Base-by-base conservation (phyloP, 2,113 vertebrate species). In the Toxotes chatareus region DNA sequence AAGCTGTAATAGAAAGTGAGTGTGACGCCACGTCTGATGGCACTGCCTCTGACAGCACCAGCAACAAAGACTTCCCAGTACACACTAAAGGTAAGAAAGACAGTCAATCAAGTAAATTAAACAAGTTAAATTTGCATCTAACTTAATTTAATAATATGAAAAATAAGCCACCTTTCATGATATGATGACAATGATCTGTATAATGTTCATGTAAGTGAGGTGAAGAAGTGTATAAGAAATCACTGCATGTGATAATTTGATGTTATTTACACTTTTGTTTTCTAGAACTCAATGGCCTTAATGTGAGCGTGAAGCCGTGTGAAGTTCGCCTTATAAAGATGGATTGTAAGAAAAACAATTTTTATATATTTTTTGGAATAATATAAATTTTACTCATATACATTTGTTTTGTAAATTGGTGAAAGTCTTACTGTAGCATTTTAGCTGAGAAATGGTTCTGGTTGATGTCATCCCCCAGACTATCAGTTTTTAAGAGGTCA, bases 301-400 rank as follows among this genome's bases (percentile, higher is more conserved):
- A 73, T 66, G 1, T 65, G 47, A 59, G 73, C 76, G 7, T 95
- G 85, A 95, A 83, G 85, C 83, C 91, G 1, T 96, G 95, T 75
- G 82, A 91, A 86, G 94, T 96, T 40, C 93, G 87, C 44, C 94
- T 96, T 31, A 85, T 42, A 59, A 95, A 93, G 83, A 89, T 95
- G 38, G 78, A 53, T 17, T n/a, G 94, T 95, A 92, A 92, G 93
- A 73, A 82, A 77, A 71, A 67, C 6, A 13, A 36, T 68, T 46
- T 62, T 4, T 13, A 42, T 4, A 31, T 19, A 27, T 34, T 32
- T 31, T 65, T 27, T 27, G 27, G 19, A 19, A 61, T 8, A 40
- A 61, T 47, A 21, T 51, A 8, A 3, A 60, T 16, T 42, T 32
- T 31, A 4, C 4, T 51, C 0, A 2, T 47, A 38, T 32, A 34